Conservation (phyloP, 1,140 invertebrate species). For the Choristoneura fumiferana region DNA sequence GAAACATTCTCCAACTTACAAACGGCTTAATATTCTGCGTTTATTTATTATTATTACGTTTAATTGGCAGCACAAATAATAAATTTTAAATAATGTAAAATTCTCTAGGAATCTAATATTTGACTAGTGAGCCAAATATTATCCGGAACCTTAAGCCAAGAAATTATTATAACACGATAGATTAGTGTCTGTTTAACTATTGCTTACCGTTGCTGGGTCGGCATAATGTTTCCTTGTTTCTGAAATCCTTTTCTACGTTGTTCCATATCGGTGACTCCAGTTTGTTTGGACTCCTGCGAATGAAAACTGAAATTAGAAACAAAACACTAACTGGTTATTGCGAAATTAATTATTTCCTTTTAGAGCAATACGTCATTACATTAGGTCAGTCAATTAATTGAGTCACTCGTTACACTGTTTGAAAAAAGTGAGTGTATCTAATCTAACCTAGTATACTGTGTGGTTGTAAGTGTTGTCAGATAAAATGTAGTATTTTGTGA, state of each 20-base stretch:
- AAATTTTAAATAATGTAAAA: too few species aligned
- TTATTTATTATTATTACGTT: too few species aligned
- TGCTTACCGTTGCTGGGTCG: slow-evolving; percentile 69
- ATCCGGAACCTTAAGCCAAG: too few species aligned
- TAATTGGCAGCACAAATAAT: too few species aligned
- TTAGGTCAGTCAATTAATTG: background rate
- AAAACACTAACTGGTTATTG: slow-evolving; percentile 24
- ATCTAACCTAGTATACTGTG: background rate
- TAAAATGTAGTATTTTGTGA: slow-evolving; percentile 8
- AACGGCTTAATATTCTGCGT: too few species aligned
- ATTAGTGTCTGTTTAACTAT: slow-evolving; percentile 12
- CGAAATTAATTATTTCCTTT: background rate
- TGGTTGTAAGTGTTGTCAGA: background rate
- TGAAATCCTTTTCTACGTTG: slow-evolving; percentile 56
- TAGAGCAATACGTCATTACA: background rate
- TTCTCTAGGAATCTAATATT: too few species aligned
- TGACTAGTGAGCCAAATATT: too few species aligned
- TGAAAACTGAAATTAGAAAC: slow-evolving; percentile 40
- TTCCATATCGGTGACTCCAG: slow-evolving; percentile 66
- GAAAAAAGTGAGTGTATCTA: slow-evolving; percentile 1
- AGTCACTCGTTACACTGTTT: slow-evolving; percentile 2
- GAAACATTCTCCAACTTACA: too few species aligned
- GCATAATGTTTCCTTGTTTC: slow-evolving; percentile 59
- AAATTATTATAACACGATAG: background rate
- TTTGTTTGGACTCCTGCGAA: slow-evolving; percentile 61